phyloP scores from a whole-genome alignment of 2,113 vertebrate species.

The Psophia crepitans region DNA sequence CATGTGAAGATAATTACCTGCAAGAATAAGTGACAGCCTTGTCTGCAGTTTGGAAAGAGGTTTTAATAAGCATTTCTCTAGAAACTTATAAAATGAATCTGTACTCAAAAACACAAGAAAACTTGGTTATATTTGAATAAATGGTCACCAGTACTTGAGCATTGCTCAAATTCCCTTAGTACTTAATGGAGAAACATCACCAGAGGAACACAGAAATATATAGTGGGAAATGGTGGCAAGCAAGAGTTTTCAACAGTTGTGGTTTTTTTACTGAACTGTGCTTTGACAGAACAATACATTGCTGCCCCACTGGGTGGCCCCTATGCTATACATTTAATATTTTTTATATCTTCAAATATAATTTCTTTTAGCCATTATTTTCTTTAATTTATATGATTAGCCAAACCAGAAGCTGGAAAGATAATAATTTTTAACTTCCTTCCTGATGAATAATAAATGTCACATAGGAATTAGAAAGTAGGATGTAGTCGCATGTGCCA shows the following conservation, averaged over 20 bases:
- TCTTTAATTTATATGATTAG: constrained; percentile 59
- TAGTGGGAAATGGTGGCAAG: neutral
- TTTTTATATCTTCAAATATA: constrained; percentile 20
- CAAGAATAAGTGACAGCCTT: neutral
- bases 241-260: neutral
- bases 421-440: constrained; percentile 75
- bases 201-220: neutral
- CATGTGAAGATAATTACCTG: neutral
- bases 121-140: neutral
- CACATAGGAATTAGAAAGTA: constrained; percentile 75
- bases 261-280: neutral
- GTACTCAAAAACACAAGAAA: neutral
- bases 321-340: constrained; percentile 14
- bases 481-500: constrained; percentile 69
- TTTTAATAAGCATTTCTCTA: neutral
- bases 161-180: neutral
- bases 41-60: neutral
- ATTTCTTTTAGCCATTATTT: constrained; percentile 52
- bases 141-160: neutral
- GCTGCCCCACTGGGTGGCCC: constrained; percentile 15
- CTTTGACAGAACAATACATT: neutral
- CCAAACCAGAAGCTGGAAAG: constrained; percentile 64
- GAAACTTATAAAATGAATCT: neutral
- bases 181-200: neutral
- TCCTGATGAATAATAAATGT: constrained; percentile 82